Evolutionary conservation across 2,888 invertebrate species (phyloP).

Genomic region (Ellobium chinense): DNA sequence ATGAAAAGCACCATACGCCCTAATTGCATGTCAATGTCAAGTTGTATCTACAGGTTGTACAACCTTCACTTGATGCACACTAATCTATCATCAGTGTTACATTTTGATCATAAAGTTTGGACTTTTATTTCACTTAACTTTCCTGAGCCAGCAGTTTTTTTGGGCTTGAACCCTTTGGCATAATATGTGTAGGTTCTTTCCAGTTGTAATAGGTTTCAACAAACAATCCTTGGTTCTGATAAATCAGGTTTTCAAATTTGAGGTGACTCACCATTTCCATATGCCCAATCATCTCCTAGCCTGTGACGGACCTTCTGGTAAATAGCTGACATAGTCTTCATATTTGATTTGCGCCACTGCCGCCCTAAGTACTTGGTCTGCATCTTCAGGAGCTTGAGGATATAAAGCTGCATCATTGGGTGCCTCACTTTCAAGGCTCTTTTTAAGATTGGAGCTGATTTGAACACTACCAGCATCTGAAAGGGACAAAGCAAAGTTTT

Average conservation of each 20-base stretch:
- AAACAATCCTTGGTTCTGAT: neutral
- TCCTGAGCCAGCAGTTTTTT: too few relatives aligned
- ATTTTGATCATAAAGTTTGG: too few relatives aligned
- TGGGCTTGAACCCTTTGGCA: too few relatives aligned
- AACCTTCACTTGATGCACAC: too few relatives aligned
- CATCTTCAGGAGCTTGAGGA: constrained; percentile 98
- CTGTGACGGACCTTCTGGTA: constrained; percentile 96
- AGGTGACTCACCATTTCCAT: constrained; percentile 92
- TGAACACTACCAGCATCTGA: constrained; percentile 98
- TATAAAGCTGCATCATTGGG: constrained; percentile 98
- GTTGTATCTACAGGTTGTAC: too few relatives aligned
- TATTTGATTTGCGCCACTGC: constrained; percentile 99
- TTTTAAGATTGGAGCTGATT: constrained; percentile 98
- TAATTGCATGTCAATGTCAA: too few relatives aligned
- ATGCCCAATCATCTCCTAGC: constrained; percentile 99
- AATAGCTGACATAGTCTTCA: constrained; percentile 99
- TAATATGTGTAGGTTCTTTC: too few relatives aligned
- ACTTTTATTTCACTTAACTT: too few relatives aligned
- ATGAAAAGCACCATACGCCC: too few relatives aligned
- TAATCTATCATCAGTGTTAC: too few relatives aligned
- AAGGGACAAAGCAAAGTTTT: neutral
- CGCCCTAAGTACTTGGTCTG: constrained; percentile 99
- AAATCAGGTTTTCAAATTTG: neutral
- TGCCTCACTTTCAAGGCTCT: constrained; percentile 91
- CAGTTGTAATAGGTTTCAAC: too few relatives aligned